Evolutionary conservation across 2,797 vertebrate genomes (phyloP).

Genomic region (Pyrrhura leucotis): DNA sequence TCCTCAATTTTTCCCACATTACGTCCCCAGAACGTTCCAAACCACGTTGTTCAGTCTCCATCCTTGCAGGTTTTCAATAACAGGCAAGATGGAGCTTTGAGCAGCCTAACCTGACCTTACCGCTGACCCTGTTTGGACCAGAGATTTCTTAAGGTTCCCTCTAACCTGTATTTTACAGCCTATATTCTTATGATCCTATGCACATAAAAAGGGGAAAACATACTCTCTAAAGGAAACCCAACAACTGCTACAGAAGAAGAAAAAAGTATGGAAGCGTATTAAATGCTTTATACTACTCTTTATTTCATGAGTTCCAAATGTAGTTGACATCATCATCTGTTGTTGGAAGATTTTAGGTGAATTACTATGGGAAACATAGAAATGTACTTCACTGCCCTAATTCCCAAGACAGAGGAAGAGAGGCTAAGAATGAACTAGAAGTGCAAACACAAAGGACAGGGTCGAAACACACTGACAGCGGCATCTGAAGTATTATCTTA

Average conservation of each 20-base stretch:
- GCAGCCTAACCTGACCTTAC: background rate
- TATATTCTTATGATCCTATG: background rate
- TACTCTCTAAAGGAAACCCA: background rate
- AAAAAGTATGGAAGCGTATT: background rate
- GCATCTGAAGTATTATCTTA: background rate
- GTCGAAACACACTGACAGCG: background rate
- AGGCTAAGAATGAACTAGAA: background rate
- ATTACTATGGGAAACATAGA: background rate
- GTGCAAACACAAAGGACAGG: background rate
- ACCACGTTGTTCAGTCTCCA: background rate
- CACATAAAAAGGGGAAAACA: background rate
- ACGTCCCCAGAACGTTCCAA: background rate
- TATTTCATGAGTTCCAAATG: background rate
- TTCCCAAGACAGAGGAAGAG: background rate
- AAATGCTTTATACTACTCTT: background rate
- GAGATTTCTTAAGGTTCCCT: background rate
- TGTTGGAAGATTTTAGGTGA: background rate
- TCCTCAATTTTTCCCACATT: rapidly evolving
- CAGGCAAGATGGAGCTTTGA: background rate
- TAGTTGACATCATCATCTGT: background rate
- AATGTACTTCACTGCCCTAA: background rate
- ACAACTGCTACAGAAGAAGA: background rate
- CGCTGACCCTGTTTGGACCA: background rate
- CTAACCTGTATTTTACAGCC: background rate
- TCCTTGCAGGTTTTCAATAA: background rate